Base-by-base conservation (phyloP, 2,113 vertebrate genomes). In the Chascanopsetta lugubris region DNA sequence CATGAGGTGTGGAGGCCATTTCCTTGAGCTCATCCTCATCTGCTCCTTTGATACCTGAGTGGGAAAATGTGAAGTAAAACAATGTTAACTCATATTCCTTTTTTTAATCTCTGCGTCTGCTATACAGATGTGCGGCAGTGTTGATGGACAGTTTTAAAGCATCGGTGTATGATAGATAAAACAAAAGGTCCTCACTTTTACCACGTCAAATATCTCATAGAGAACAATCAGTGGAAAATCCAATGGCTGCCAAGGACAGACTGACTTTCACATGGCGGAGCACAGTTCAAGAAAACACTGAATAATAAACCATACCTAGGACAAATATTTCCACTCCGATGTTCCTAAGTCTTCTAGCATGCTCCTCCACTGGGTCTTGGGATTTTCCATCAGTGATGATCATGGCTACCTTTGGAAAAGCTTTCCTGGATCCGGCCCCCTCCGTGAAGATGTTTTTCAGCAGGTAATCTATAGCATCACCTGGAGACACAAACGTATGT, bases 301-400 rank as follows among this genome's bases (percentile, higher is more conserved):
- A 80, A 77, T 66, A 85, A 82, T 69, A 83, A 85, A 76, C 88
- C 93, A 0, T 91, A 99, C 97, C 97, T 85, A 99, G 92, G 70
- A 96, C 96, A 91, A 99, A 99, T 72, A 98, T 93, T 93, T 99
- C 97, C 87, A 95, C 96, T 89, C 96, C 97, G 32, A 94, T 92
- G 84, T 93, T 93, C 65, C 95, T 94, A 84, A 99, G 96, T 75
- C 93, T 94, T 90, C 84, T 94, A 68, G 97, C 94, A 87, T 95
- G 85, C 86, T 95, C 94, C 86, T 96, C 94, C 8, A 99, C 97
- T 70, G 96, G 93, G 29, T 99, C 97, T 87, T 99, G 97, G 53
- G 97, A 98, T 91, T 99, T 99, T 88, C 97, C 97, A 80, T 99
- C 97, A 17, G 97, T 99, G 88, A 99, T 98, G 72, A 99, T 94